Evolutionary conservation across 2,797 vertebrate genomes (phyloP).

Genomic region (Dromococcyx pavoninus): DNA sequence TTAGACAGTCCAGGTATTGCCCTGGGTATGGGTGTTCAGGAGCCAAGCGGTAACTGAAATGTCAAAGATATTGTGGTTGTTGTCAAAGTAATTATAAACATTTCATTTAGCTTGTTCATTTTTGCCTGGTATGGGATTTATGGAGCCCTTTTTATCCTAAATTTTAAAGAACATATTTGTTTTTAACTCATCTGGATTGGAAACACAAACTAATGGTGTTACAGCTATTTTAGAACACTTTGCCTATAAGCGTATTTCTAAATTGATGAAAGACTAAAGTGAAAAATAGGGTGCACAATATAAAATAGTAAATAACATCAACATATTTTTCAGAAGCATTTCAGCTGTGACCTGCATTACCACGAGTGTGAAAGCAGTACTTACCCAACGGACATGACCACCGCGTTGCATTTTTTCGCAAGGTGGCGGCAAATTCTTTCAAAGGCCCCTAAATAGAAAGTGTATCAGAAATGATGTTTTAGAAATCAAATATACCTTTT

Average conservation of each 20-base stretch:
- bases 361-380: not conserved
- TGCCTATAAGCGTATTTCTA: not conserved
- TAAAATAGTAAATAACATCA: not conserved
- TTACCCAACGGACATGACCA: slow-evolving; percentile 85
- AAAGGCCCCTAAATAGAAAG: slow-evolving; percentile 74
- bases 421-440: slow-evolving; percentile 82
- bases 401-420: slow-evolving; percentile 76
- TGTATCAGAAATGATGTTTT: not conserved
- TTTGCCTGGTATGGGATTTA: not conserved
- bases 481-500: not conserved
- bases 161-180: not conserved
- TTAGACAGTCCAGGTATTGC: slow-evolving; percentile 76
- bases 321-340: not conserved
- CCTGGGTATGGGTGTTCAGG: slow-evolving; percentile 82
- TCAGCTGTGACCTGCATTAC: not conserved
- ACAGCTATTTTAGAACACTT: not conserved
- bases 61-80: not conserved
- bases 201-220: not conserved
- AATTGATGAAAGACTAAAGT: not conserved
- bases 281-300: not conserved
- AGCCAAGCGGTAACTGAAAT: slow-evolving; percentile 78
- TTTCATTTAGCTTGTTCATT: not conserved
- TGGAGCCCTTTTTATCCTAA: not conserved
- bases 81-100: not conserved
- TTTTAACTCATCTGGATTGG: not conserved